Evolutionary conservation across 2,888 invertebrate genomes (phyloP), one percentile per base, ranked within the genome.

Genomic region (Alentia gelatinosa): DNA sequence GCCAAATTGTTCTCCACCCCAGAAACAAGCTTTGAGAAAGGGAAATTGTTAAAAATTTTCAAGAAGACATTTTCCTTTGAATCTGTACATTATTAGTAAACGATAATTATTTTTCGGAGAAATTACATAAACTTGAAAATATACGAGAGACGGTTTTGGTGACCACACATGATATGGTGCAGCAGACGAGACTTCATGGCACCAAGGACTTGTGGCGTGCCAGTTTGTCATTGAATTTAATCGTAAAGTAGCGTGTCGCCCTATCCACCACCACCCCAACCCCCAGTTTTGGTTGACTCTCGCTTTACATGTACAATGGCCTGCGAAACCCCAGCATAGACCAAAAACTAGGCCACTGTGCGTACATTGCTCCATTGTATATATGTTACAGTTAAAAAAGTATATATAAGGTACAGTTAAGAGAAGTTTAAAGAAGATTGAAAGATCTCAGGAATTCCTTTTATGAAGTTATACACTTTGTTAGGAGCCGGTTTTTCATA

Each of bases 161-260:
- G 1, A 37, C 15, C 37, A 9, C 37, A 39, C 79, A 79, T 79
- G 79, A 30, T 15, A n/a, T n/a, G 7, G n/a, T 39, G 9, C 23
- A n/a, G 35, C 35, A 30, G 75, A 30, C 39, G 63, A 79, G 79
- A 79, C 79, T 79, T 0, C 37, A 23, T 19, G 79, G 79, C 79
- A 79, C 79, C 79, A 39, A 5, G 79, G 39, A 37, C 19, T 15
- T 39, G 0, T 79, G 37, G 37, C n/a, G 79, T 79, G 79, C 79
- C 79, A 79, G 79, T 35, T 79, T 68, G 68, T 68, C 68, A 68
- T 68, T 30, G 68, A 68, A 68, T 68, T 68, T 68, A 68, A 68
- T 68, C 1, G 68, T 15, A 68, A 26, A 68, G 30, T 68, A 30
- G 68, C 68, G 68, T 68, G 68, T n/a, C 30, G 68, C 3, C 30